Percentiles rank a stretch among this genome's conserved stretches.
Evolutionary conservation across 2,113 vertebrate genomes (phyloP).

Genomic region (Coreoperca whiteheadi): DNA sequence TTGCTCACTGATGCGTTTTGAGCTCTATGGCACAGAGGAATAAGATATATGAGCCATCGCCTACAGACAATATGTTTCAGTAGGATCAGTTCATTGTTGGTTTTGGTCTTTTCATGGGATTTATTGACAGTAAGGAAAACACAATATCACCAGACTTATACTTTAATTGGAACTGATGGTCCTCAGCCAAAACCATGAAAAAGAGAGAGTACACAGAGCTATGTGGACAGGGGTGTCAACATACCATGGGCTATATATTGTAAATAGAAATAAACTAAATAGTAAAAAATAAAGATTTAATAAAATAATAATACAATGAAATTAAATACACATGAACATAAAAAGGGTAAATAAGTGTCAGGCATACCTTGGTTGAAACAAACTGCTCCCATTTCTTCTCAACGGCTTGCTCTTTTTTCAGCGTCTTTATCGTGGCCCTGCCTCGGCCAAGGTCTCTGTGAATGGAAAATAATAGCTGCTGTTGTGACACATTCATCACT

Average conservation of each 20-base stretch:
- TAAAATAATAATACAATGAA: neutral
- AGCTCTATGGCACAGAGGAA: no score
- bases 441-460: slow-evolving; percentile 84
- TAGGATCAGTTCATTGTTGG: neutral
- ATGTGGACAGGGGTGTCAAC: neutral
- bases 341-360: neutral
- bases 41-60: neutral
- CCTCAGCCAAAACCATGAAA: neutral
- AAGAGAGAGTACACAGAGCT: neutral
- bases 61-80: neutral
- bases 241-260: neutral
- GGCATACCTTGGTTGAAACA: slow-evolving; percentile 63
- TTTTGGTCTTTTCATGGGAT: neutral
- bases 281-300: neutral
- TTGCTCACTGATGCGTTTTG: neutral
- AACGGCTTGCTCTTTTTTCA: slow-evolving; percentile 80
- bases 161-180: neutral
- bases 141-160: neutral
- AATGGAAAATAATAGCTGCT: slow-evolving; percentile 44
- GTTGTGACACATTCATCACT: slow-evolving; percentile 60
- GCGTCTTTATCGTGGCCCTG: slow-evolving; percentile 77
- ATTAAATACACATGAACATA: neutral
- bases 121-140: neutral
- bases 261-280: neutral
- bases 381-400: slow-evolving; percentile 84